Evolutionary conservation across 2,113 vertebrate species (phyloP), one percentile per base, ranked within the genome.

Genomic region (Zosterops lateralis): DNA sequence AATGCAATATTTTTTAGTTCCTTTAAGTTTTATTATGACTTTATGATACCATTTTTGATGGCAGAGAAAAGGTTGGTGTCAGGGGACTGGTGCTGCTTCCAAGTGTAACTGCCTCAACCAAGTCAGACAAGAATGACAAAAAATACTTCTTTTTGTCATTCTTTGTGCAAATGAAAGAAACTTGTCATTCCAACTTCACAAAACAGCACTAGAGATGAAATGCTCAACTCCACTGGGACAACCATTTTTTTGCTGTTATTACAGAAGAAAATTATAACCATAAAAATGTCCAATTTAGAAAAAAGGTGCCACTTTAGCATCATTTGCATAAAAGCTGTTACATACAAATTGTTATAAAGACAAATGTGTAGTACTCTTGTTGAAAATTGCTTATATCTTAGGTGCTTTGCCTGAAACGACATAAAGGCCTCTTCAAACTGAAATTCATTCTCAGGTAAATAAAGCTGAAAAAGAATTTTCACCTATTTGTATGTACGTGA

Each of bases 251-350:
- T 98, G 93, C 98, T 98, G 98, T 98, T 99, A 99, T 99, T 99
- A 99, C 98, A 98, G 97, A 97, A 98, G 98, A 98, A 98, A 98
- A 99, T 99, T 98, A 98, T 98, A 98, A 98, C 98, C 97, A 97
- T 98, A 99, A 99, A 99, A 99, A 98, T 98, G 98, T 98, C 97
- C 98, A 99, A 98, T 98, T 98, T 98, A 98, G 97, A 98, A 97
- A 98, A 98, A 98, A 98, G 98, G 97, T 98, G 97, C 97, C 97
- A 98, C 98, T 98, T 98, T 98, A 97, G 98, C 97, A 95, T 98
- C 97, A 99, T 99, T 99, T 99, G 98, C 98, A 98, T 99, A 99
- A 99, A 99, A 99, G 98, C 98, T 98, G 97, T 97, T 99, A 98
- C 97, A 98, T 98, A 98, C 98, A 98, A 99, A 99, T 98, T 98